phyloP scores from a whole-genome alignment of 2,888 invertebrate species.

The Tetranychus truncatus region DNA sequence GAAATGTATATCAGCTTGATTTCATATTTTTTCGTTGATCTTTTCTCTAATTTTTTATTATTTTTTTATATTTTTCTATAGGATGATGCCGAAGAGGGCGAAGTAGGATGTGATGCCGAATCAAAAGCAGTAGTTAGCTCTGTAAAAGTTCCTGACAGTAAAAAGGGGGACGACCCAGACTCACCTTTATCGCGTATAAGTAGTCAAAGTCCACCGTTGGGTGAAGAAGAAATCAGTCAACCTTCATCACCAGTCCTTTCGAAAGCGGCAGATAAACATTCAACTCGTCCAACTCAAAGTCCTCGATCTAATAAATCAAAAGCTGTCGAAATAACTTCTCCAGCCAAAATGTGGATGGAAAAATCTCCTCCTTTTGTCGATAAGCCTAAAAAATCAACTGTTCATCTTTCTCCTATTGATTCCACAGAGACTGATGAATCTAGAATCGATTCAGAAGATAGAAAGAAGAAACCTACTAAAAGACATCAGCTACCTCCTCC shows the following conservation, averaged over 20 bases:
- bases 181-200: background rate
- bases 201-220: slow-evolving; percentile 9
- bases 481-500: background rate
- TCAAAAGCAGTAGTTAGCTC: background rate
- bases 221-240: slow-evolving; percentile 1
- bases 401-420: background rate
- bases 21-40: background rate
- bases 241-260: background rate
- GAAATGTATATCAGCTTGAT: background rate
- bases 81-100: background rate
- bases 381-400: background rate
- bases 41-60: background rate
- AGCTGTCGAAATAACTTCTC: background rate
- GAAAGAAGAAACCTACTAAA: background rate
- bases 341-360: background rate
- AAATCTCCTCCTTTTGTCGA: background rate
- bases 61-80: background rate
- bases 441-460: background rate
- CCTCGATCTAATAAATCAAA: background rate
- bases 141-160: background rate
- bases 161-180: background rate
- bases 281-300: background rate
- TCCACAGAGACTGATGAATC: background rate
- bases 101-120: slow-evolving; percentile 1
- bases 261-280: background rate